phyloP scores from a whole-genome alignment of 2,797 vertebrate species.

The Myotis findleyi region DNA sequence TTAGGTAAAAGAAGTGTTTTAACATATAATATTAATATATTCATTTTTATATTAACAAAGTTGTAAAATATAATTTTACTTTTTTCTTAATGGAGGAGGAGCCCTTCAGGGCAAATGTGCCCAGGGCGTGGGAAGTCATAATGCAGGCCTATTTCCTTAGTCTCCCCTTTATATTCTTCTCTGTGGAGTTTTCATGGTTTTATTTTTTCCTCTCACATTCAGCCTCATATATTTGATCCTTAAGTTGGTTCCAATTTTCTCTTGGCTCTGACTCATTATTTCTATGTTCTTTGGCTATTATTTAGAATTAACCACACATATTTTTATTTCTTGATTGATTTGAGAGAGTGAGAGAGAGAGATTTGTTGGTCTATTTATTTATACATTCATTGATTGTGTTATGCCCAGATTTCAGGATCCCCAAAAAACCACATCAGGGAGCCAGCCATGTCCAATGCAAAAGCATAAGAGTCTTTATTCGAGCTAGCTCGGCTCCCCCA shows the following conservation, averaged over 20 bases:
- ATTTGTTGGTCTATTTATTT: background rate
- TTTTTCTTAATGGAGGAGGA: background rate
- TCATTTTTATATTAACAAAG: background rate
- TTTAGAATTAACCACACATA: background rate
- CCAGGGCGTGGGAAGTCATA: background rate
- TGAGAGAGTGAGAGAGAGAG: background rate
- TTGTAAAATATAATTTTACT: background rate
- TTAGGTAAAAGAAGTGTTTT: background rate
- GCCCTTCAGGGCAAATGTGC: background rate
- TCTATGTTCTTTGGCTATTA: background rate
- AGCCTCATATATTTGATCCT: background rate
- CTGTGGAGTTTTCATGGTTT: background rate
- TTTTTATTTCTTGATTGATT: background rate
- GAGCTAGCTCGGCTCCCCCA: too few species aligned
- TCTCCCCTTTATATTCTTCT: background rate
- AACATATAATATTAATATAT: background rate
- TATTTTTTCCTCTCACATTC: background rate
- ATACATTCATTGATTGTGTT: background rate
- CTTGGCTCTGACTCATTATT: background rate
- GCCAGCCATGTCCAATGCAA: too few species aligned
- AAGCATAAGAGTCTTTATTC: too few species aligned
- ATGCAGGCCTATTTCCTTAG: background rate
- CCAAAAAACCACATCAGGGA: too few species aligned
- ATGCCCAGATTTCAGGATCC: too few species aligned
- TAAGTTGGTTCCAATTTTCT: background rate